phyloP scores from a whole-genome alignment of 2,113 vertebrate genomes.

The Amblyornis subalaris region DNA sequence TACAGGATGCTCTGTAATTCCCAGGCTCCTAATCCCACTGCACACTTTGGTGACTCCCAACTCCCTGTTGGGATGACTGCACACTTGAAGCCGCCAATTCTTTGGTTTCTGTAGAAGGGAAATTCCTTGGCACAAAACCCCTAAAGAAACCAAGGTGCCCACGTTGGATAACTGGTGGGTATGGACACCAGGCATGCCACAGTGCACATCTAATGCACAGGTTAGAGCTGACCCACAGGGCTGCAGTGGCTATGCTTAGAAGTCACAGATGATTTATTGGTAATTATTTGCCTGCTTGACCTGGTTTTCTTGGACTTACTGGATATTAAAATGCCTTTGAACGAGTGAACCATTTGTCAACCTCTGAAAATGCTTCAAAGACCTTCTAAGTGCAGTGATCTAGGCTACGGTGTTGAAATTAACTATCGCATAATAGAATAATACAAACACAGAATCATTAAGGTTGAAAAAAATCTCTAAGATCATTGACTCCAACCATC shows the following conservation, averaged over 20 bases:
- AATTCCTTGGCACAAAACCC: not conserved
- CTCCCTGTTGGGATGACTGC: not conserved
- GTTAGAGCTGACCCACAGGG: not conserved
- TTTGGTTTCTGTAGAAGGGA: not conserved
- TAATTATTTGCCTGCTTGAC: not conserved
- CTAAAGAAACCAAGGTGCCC: not conserved
- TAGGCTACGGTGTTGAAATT: not conserved
- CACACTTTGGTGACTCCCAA: not conserved
- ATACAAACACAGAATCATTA: not conserved
- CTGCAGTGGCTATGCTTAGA: not conserved
- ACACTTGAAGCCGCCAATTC: not conserved
- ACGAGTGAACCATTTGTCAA: not conserved
- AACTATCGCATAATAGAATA: not conserved
- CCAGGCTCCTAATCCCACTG: not conserved
- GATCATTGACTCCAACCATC: not conserved
- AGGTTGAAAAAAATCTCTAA: not conserved
- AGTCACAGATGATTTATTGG: not conserved
- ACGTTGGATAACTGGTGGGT: not conserved
- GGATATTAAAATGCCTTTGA: not conserved
- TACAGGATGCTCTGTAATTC: not conserved
- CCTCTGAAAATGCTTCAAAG: not conserved
- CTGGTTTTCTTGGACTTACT: not conserved
- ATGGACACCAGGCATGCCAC: accelerated
- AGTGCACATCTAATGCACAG: not conserved
- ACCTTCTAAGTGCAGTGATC: not conserved